Base-by-base conservation (phyloP, 2,888 invertebrate species). In the Erebia aethiops region DNA sequence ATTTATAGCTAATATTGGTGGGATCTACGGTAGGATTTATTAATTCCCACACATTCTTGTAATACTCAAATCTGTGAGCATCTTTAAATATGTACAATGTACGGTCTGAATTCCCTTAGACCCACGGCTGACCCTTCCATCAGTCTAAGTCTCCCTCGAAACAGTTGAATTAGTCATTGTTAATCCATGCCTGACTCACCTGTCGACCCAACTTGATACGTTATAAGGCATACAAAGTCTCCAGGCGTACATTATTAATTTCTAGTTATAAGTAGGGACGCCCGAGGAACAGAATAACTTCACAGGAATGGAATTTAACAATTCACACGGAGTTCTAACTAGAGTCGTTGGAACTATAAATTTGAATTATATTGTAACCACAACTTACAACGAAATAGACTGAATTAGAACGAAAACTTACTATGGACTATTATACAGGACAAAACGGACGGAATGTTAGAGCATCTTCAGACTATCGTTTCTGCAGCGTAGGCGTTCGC, bases 291-390 rank as follows among this genome's bases (percentile, higher is more conserved):
- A 82, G 81, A 84, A 84, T 83, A 84, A 86, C 86, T 84, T 85
- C 87, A 83, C 86, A 85, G 85, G 84, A 87, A 91, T 91, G 86
- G 86, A 89, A 89, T 91, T 91, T 91, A 91, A 91, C 91, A 88
- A 91, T 91, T 91, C 90, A 91, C 85, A 82, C 84, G 81, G 85
- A 89, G 86, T 88, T 89, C 82, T 82, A 83, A 84, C 87, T 81
- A 82, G 84, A 87, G 84, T 82, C 80, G 78, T 80, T 79, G 83
- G 83, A 85, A 85, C 85, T 82, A 85, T 85, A 86, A 84, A 84
- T 85, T 80, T 77, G 79, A 81, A 83, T 84, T 84, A 84, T 84
- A 83, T 81, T 84, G 83, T 81, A 82, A 83, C 81, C 80, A 82
- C 82, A 85, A 85, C n/a, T 54, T 18, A 0, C 7, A 52, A 16